phyloP scores from a whole-genome alignment of 1,140 invertebrate species.

The Lordiphosa collinella region DNA sequence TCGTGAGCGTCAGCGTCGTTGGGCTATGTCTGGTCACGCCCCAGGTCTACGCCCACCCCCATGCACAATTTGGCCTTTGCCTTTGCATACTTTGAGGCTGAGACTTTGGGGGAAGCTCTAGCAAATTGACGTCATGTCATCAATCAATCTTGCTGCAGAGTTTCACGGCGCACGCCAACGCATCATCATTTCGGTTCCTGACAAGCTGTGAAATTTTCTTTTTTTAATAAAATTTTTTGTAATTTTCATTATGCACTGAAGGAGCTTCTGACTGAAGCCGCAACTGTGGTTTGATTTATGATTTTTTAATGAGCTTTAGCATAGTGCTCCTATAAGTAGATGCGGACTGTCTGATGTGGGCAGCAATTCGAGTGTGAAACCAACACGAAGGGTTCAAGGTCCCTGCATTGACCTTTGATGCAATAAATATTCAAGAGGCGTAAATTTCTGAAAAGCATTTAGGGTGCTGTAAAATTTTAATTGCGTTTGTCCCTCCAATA shows the following conservation, averaged over 20 bases:
- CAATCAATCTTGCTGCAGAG: constrained; percentile 69
- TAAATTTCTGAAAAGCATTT: constrained; percentile 24
- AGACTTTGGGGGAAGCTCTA: constrained; percentile 16
- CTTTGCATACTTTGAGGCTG: constrained; percentile 31
- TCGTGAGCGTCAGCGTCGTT: constrained; percentile 21
- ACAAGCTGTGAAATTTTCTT: constrained; percentile 40
- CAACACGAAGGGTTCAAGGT: constrained; percentile 49
- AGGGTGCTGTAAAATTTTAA: constrained; percentile 61
- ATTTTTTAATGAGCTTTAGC: constrained; percentile 61
- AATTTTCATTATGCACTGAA: constrained; percentile 42
- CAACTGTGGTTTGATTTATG: constrained; percentile 58
- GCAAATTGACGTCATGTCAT: constrained; percentile 73
- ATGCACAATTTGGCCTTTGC: no score
- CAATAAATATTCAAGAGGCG: constrained; percentile 43
- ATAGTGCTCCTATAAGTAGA: constrained; percentile 4
- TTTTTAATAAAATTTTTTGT: background rate
- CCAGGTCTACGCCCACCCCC: constrained; percentile 3
- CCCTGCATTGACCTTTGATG: constrained; percentile 43
- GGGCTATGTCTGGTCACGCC: constrained; percentile 20
- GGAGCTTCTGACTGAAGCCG: constrained; percentile 16
- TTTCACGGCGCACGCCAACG: constrained; percentile 27
- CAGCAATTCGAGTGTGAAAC: constrained; percentile 27
- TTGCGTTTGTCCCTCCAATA: constrained; percentile 28
- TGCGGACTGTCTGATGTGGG: constrained; percentile 3
- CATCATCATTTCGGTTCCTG: constrained; percentile 45